phyloP scores from a whole-genome alignment of 2,888 invertebrate species.

The Limnephilus lunatus region DNA sequence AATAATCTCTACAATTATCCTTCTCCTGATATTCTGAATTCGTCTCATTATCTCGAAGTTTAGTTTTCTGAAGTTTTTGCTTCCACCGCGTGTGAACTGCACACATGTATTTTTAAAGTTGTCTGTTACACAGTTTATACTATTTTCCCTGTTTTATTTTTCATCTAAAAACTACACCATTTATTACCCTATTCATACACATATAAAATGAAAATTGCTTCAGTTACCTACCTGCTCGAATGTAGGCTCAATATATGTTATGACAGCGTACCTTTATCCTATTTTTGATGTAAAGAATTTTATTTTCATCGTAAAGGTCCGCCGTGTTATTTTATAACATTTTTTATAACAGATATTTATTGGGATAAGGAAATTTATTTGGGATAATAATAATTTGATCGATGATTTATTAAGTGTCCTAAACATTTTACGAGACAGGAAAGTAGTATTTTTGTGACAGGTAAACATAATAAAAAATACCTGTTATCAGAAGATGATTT shows the following conservation, averaged over 20 bases:
- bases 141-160: not conserved
- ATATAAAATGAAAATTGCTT: not conserved
- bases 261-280: not conserved
- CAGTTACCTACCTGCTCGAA: not conserved
- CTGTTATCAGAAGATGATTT: not conserved
- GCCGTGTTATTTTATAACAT: not conserved
- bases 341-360: not conserved
- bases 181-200: not conserved
- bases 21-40: too few species aligned
- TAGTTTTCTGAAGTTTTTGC: too few species aligned
- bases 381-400: not conserved
- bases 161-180: not conserved
- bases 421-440: not conserved
- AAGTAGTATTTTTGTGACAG: not conserved
- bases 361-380: not conserved
- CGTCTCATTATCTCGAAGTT: too few species aligned
- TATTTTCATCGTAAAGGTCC: not conserved
- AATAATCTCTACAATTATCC: too few species aligned
- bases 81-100: too few species aligned
- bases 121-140: not conserved
- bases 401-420: not conserved
- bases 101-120: too few species aligned
- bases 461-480: not conserved
- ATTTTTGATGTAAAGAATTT: not conserved
- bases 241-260: not conserved